These are phyloP conservation scores for Drosophila azteca DNA, from an alignment of 1,140 invertebrate species.

Conservation along the genomic window DNA sequence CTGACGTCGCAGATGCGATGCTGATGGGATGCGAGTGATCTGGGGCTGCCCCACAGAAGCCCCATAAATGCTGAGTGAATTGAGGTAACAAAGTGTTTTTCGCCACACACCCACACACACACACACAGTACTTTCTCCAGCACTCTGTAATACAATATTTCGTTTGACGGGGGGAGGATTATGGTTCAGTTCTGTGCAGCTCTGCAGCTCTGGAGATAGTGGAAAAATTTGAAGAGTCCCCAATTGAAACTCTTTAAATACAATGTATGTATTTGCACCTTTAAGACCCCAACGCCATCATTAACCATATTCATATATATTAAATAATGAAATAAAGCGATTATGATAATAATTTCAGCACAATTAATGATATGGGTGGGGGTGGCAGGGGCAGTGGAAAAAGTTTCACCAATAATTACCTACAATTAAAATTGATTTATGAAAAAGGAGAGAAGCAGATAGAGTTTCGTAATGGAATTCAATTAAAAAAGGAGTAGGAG, in stretches of 20 bases:
- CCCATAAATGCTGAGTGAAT: slow-evolving; percentile 37
- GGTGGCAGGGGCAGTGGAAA: slow-evolving; percentile 7
- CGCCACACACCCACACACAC: neutral
- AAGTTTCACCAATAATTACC: slow-evolving; percentile 72
- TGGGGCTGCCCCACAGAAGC: too few species aligned
- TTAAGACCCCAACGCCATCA: neutral
- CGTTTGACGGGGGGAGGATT: too few species aligned
- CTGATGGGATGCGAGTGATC: slow-evolving; percentile 27
- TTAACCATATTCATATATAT: slow-evolving; percentile 29
- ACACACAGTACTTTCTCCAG: neutral
- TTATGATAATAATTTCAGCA: slow-evolving; percentile 67
- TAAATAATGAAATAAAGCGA: slow-evolving; percentile 50
- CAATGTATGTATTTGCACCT: too few species aligned
- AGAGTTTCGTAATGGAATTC: slow-evolving; percentile 52
- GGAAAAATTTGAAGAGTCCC: too few species aligned
- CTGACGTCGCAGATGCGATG: slow-evolving; percentile 10
- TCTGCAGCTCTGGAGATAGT: too few species aligned
- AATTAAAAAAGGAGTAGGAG: slow-evolving; percentile 60
- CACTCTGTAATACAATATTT: slow-evolving; percentile 21
- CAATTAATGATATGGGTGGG: slow-evolving; percentile 64
- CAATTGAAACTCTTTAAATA: too few species aligned
- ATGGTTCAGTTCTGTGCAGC: too few species aligned
- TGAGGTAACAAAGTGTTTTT: slow-evolving; percentile 43
- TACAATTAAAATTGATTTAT: slow-evolving; percentile 83
- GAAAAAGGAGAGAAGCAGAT: slow-evolving; percentile 34